These are phyloP conservation scores for Acronicta aceris DNA, from an alignment of 2,888 invertebrate genomes.

Conservation along the genomic window DNA sequence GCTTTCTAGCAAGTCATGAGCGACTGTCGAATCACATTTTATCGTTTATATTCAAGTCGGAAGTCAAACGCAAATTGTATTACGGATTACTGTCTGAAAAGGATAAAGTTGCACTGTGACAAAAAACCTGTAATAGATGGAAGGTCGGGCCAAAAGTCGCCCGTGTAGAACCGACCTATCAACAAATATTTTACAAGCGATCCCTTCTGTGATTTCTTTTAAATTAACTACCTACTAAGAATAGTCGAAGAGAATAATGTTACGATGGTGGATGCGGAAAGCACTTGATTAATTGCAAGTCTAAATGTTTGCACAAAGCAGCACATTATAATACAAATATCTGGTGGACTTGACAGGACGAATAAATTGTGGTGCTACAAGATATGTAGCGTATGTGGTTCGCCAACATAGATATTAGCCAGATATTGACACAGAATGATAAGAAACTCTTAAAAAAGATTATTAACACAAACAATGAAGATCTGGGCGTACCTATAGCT, in stretches of 20 bases:
- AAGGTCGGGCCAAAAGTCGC: conserved; percentile 11
- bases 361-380: conserved; percentile 31
- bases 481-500: neutral
- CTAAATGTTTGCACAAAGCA: conserved; percentile 4
- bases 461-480: conserved; percentile 34
- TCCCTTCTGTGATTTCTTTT: neutral
- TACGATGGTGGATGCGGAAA: neutral
- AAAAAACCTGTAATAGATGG: neutral
- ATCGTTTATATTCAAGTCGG: neutral
- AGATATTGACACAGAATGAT: conserved; percentile 47
- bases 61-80: neutral
- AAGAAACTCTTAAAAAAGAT: conserved; percentile 40
- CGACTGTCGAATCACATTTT: conserved; percentile 3
- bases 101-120: neutral
- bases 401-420: conserved; percentile 24
- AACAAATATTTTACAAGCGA: neutral
- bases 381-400: conserved; percentile 2
- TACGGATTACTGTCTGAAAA: neutral
- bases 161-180: conserved; percentile 1
- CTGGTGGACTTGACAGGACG: conserved; percentile 12
- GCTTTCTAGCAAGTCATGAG: conserved; percentile 17
- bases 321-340: neutral
- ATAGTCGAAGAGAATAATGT: neutral
- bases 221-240: conserved; percentile 2
- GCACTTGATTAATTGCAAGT: conserved; percentile 28